Percentiles rank a stretch among this genome's conserved stretches.
These are phyloP conservation scores for Carlito syrichta DNA, from an alignment of 2,113 vertebrate genomes.

Conservation along the genomic window DNA sequence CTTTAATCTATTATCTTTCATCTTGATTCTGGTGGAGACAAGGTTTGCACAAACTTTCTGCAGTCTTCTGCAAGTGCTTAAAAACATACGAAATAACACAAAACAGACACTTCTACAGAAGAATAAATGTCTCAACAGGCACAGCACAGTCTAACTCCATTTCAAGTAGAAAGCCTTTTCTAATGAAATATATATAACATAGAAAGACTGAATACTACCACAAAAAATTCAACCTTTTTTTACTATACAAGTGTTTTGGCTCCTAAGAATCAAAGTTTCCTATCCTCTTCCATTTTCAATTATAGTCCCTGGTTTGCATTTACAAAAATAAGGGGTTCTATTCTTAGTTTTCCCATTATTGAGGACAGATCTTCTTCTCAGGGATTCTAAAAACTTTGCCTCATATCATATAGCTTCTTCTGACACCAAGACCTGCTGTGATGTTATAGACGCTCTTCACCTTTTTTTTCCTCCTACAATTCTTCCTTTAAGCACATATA, in stretches of 20 bases:
- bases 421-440: not conserved
- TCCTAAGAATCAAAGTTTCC: not conserved
- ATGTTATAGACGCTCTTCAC: not conserved
- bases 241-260: not conserved
- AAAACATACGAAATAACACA: not conserved
- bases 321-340: not conserved
- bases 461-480: not conserved
- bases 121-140: not conserved
- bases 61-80: not conserved
- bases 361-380: not conserved
- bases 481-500: not conserved
- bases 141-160: not conserved
- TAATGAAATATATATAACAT: not conserved
- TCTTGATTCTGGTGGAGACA: not conserved
- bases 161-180: not conserved
- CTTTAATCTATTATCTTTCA: not conserved
- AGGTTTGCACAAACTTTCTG: not conserved
- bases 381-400: not conserved
- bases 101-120: not conserved
- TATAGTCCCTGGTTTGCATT: not conserved
- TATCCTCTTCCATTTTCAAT: not conserved
- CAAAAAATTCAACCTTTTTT: not conserved
- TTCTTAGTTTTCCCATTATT: not conserved
- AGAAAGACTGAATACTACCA: not conserved
- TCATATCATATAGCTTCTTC: not conserved